Evolutionary conservation across 1,140 invertebrate genomes (phyloP).

Genomic region (Drosophila asahinai): DNA sequence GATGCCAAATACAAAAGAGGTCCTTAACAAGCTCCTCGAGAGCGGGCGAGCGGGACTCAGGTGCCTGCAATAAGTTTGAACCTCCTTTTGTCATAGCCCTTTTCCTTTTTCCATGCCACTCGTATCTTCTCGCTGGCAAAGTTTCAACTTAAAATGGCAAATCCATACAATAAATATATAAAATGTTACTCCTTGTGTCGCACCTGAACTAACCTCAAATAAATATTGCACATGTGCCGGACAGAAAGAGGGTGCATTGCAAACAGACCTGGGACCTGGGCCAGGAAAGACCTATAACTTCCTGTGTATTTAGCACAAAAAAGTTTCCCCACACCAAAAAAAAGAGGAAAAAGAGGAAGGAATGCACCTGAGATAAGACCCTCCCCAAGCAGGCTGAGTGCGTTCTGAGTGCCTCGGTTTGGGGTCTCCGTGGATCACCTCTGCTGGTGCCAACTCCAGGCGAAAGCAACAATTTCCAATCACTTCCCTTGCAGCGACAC

Average conservation of each 20-base stretch:
- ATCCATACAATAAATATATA: constrained; percentile 84
- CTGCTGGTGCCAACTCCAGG: constrained; percentile 42
- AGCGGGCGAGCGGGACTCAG: constrained; percentile 31
- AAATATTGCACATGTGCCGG: constrained; percentile 78
- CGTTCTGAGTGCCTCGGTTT: constrained; percentile 60
- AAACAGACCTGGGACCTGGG: constrained; percentile 44
- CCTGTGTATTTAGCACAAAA: constrained; percentile 52
- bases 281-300: constrained; percentile 42
- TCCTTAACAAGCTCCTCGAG: constrained; percentile 76
- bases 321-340: constrained; percentile 12
- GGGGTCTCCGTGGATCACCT: constrained; percentile 29
- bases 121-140: constrained; percentile 61
- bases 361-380: constrained; percentile 22
- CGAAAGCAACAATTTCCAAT: constrained; percentile 81
- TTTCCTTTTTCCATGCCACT: constrained; percentile 21
- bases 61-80: constrained; percentile 72
- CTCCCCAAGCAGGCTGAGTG: constrained; percentile 22
- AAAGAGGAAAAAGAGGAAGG: neutral
- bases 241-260: constrained; percentile 24
- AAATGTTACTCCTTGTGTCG: constrained; percentile 81
- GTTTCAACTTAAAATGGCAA: constrained; percentile 79
- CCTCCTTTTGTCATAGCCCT: constrained; percentile 56
- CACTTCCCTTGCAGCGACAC: constrained; percentile 82
- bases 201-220: constrained; percentile 83
- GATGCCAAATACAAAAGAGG: constrained; percentile 71